A percentile compares a stretch with the other conserved stretches of the same genome.
Evolutionary conservation across 2,888 invertebrate genomes (phyloP).

Genomic region (Octonoba sinensis): DNA sequence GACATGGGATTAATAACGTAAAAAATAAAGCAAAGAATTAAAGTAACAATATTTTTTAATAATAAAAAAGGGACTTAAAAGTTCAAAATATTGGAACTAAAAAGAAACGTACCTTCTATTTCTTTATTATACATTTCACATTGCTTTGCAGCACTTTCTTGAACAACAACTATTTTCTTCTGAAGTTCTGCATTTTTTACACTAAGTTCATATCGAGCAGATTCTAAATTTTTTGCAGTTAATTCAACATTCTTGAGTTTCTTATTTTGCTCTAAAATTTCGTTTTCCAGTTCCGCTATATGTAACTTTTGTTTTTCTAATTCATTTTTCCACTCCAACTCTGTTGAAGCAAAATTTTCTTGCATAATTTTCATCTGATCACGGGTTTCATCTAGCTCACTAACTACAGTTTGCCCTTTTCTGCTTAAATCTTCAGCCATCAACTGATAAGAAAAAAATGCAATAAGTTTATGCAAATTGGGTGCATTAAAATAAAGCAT

Average conservation of each 20-base stretch:
- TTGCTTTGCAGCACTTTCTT: conserved; percentile 62
- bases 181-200: conserved; percentile 69
- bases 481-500: not conserved
- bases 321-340: conserved; percentile 80
- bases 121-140: conserved; percentile 57
- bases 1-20: too few relatives aligned
- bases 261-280: conserved; percentile 73
- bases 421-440: conserved; percentile 79
- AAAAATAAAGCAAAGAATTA: too few relatives aligned
- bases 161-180: conserved; percentile 75
- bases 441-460: conserved; percentile 74
- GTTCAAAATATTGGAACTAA: too few relatives aligned
- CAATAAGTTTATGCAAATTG: not conserved
- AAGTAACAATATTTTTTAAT: too few relatives aligned
- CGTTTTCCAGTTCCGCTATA: conserved; percentile 72
- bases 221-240: conserved; percentile 67
- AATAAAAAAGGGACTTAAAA: too few relatives aligned
- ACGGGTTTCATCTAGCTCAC: conserved; percentile 83
- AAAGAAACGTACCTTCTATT: conserved; percentile 75
- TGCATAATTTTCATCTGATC: conserved; percentile 86
- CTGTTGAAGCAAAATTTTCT: conserved; percentile 80
- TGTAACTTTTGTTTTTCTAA: conserved; percentile 76
- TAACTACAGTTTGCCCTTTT: conserved; percentile 77
- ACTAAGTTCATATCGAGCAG: conserved; percentile 69
- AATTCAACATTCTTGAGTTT: conserved; percentile 68